Evolutionary conservation across 2,113 vertebrate species (phyloP).

Genomic region (Euleptes europaea): DNA sequence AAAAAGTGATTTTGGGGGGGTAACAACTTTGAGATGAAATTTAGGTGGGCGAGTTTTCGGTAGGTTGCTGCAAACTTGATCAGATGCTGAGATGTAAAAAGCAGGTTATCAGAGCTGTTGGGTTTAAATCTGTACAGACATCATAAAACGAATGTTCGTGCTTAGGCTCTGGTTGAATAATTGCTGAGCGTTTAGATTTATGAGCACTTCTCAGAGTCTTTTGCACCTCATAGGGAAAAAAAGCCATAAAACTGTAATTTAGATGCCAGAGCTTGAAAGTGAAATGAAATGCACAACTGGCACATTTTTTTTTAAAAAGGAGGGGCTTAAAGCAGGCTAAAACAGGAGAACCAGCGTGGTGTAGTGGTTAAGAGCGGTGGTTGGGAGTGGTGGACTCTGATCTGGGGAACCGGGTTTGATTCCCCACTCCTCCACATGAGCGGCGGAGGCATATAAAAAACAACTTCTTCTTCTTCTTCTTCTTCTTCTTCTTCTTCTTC

Average conservation of each 20-base stretch:
- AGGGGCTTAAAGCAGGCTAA: constrained; percentile 15
- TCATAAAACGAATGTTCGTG: background rate
- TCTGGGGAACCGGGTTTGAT: too few relatives aligned
- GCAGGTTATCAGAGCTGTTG: background rate
- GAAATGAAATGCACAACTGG: constrained; percentile 21
- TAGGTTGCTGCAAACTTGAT: background rate
- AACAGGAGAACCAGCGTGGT: too few relatives aligned
- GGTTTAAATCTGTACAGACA: background rate
- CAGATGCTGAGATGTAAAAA: background rate
- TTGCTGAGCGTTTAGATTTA: background rate
- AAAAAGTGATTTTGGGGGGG: too few relatives aligned
- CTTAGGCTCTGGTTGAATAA: background rate
- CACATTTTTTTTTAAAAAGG: background rate
- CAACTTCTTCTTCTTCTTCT: too few relatives aligned
- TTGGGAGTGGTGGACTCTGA: too few relatives aligned
- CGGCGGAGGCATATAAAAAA: too few relatives aligned
- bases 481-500: too few relatives aligned
- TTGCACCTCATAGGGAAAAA: constrained; percentile 16
- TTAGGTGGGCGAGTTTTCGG: background rate
- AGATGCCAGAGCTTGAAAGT: background rate
- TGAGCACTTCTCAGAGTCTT: background rate
- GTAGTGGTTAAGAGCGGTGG: too few relatives aligned
- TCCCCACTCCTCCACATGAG: too few relatives aligned
- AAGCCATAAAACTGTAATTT: constrained; percentile 24
- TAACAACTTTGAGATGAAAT: too few relatives aligned